Evolutionary conservation across 2,888 invertebrate genomes (phyloP).

Genomic region (Quadroppia sp.): DNA sequence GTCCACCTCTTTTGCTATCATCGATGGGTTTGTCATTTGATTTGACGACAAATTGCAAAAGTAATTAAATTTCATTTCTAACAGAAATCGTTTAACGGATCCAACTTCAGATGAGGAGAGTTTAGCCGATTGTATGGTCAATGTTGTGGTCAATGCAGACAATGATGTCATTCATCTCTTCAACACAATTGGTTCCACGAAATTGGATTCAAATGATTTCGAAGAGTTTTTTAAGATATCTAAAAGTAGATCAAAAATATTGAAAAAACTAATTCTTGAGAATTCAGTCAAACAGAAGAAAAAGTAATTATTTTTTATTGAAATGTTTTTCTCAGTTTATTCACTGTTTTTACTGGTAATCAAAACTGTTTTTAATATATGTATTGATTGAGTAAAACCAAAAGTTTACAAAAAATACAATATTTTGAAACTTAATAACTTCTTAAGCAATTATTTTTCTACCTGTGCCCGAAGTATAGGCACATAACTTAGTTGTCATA

Average conservation of each 20-base stretch:
- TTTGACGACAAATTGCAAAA: background rate
- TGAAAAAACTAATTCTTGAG: constrained; percentile 4
- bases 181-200: constrained; percentile 2
- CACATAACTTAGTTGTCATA: too few relatives aligned
- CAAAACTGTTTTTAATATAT: too few relatives aligned
- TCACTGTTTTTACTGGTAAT: too few relatives aligned
- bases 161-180: background rate
- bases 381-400: too few relatives aligned
- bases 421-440: too few relatives aligned
- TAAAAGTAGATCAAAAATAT: background rate
- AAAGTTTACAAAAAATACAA: too few relatives aligned
- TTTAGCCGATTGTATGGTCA: constrained; percentile 34
- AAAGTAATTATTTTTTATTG: background rate
- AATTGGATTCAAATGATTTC: background rate
- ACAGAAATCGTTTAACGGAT: constrained; percentile 30
- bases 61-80: background rate
- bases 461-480: too few relatives aligned
- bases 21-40: constrained; percentile 24
- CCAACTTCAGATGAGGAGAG: constrained; percentile 37
- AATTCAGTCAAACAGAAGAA: background rate
- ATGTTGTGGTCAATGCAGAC: constrained; percentile 41
- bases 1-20: constrained; percentile 27
- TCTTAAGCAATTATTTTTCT: too few relatives aligned
- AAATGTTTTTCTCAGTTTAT: too few relatives aligned
- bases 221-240: background rate